Evolutionary conservation across 2,797 vertebrate genomes (phyloP), one percentile per base, ranked within the genome.

Genomic region (Trematomus bernacchii): DNA sequence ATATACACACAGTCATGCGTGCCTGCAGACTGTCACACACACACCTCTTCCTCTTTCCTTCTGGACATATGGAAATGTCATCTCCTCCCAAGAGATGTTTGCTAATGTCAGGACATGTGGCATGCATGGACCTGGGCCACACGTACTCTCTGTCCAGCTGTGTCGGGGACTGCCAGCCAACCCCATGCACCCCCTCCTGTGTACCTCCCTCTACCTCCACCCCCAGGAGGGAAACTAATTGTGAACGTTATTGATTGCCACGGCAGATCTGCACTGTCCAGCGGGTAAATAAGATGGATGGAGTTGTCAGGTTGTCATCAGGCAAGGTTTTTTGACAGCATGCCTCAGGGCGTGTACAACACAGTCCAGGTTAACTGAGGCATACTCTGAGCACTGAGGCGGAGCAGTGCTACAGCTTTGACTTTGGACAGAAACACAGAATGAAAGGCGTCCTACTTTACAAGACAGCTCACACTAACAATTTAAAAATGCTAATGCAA

Each of bases 261-360:
- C 82, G 42, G 85, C 86, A 79, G 87, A 91, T 85, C 86, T 81
- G 80, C 50, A 71, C 85, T 92, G 90, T 93, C 94, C 92, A 88
- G 90, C 68, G 90, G 94, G 93, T 92, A 93, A 93, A 93, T 84
- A 92, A 93, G 94, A 95, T 94, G 93, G 94, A 95, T 95, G 92
- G 91, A 94, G 88, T 92, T 94, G 95, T 95, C 94, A 93, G 89
- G 81, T 92, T 88, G 93, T 95, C 93, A 90, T 94, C 92, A 91
- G 89, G 89, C 84, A 48, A 73, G 80, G 80, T 75, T 93, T 92
- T 93, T 79, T 92, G 92, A 94, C 87, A 88, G 83, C 75, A 46
- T 68, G 90, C 89, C 91, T 92, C 73, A 48, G 85, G 92, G 91
- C 86, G 68, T 90, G 89, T 91, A 80, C 80, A 87, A 89, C 90